Conservation (phyloP, 2,888 invertebrate species). For the Dioctria rufipes region DNA sequence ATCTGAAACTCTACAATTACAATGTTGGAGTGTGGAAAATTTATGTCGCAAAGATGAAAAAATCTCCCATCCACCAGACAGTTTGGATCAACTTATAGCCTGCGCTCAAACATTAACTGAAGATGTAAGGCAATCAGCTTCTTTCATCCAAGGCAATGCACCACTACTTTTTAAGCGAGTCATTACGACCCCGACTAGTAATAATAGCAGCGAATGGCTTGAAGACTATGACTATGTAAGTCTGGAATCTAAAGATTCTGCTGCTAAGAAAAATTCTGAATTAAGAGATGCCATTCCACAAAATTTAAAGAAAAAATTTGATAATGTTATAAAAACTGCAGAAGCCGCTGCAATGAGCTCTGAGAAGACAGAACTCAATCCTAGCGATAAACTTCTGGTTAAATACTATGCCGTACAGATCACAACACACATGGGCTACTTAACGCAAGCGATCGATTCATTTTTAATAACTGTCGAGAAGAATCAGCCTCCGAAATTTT, state of each 20-base stretch:
- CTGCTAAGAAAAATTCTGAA: slow-evolving; percentile 81
- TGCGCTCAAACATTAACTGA: slow-evolving; percentile 90
- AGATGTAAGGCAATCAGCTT: slow-evolving; percentile 90
- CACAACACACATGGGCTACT: slow-evolving; percentile 86
- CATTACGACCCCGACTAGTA: slow-evolving; percentile 63
- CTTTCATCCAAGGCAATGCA: slow-evolving; percentile 91
- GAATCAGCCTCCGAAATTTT: slow-evolving; percentile 94
- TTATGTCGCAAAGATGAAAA: slow-evolving; percentile 72
- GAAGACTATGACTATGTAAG: slow-evolving; percentile 95
- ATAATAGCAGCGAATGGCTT: slow-evolving; percentile 75
- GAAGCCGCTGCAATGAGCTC: slow-evolving; percentile 76
- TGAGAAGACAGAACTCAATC: slow-evolving; percentile 74
- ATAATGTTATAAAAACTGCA: slow-evolving; percentile 82
- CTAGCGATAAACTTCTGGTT: slow-evolving; percentile 87
- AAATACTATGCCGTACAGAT: slow-evolving; percentile 91
- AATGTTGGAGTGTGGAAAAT: slow-evolving; percentile 84
- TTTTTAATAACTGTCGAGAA: slow-evolving; percentile 93
- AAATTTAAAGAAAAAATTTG: slow-evolving; percentile 83
- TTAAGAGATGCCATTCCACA: slow-evolving; percentile 81
- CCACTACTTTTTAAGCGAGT: slow-evolving; percentile 83
- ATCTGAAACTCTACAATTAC: slow-evolving; percentile 80
- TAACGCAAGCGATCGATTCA: slow-evolving; percentile 92
- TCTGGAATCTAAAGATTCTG: slow-evolving; percentile 82
- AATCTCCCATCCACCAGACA: slow-evolving; percentile 77
- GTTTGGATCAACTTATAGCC: slow-evolving; percentile 89